These are phyloP conservation scores for Perizoma flavofasciatum DNA, from an alignment of 2,888 invertebrate genomes.

Conservation along the genomic window DNA sequence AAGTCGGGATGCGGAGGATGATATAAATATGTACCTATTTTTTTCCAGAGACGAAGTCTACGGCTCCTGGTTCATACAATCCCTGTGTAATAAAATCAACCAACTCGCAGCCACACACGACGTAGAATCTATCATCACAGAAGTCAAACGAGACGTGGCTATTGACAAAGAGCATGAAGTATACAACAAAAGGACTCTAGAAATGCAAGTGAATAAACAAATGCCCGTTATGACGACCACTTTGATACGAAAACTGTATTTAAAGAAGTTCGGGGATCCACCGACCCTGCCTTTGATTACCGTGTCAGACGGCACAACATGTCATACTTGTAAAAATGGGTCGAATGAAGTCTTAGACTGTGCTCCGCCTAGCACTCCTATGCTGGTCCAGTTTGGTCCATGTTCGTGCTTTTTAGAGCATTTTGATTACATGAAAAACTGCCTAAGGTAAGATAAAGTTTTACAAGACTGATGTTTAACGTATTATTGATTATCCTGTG, in stretches of 20 bases:
- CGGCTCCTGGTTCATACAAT: slow-evolving; percentile 73
- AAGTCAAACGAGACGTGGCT: slow-evolving; percentile 65
- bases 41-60: slow-evolving; percentile 33
- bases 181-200: slow-evolving; percentile 48
- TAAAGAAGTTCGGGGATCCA: slow-evolving; percentile 53
- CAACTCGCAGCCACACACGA: slow-evolving; percentile 52
- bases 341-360: slow-evolving; percentile 44
- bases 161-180: slow-evolving; percentile 53
- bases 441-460: slow-evolving; percentile 50
- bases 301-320: slow-evolving; percentile 10
- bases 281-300: slow-evolving; percentile 49
- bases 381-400: slow-evolving; percentile 46
- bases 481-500: no score
- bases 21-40: not conserved
- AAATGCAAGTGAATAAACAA: slow-evolving; percentile 55
- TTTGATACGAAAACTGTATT: slow-evolving; percentile 60
- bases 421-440: slow-evolving; percentile 56
- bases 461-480: no score
- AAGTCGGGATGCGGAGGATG: no score
- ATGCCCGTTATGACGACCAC: slow-evolving; percentile 44
- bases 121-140: slow-evolving; percentile 63
- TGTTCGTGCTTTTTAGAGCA: slow-evolving; percentile 57
- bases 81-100: slow-evolving; percentile 62
- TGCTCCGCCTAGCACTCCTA: slow-evolving; percentile 35
- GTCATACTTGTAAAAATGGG: slow-evolving; percentile 16